Conservation (phyloP, 2,797 vertebrate species). For the Epinephelus awoara region DNA sequence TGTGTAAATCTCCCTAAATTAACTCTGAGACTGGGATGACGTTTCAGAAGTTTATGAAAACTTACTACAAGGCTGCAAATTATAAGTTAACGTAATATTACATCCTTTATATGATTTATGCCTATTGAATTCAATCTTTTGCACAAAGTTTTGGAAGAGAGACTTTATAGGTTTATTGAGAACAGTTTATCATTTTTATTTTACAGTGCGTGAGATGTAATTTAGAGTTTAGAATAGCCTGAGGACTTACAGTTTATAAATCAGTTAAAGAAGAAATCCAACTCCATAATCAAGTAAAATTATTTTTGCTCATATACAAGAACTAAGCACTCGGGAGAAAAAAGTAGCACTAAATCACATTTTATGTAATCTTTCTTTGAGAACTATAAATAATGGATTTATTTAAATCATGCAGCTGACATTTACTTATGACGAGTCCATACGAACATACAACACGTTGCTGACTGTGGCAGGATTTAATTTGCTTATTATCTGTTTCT, state of each 20-base stretch:
- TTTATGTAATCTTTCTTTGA: background rate
- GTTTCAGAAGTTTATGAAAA: background rate
- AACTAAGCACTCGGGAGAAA: background rate
- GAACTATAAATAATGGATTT: conserved; percentile 1
- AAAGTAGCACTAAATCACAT: background rate
- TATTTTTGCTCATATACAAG: background rate
- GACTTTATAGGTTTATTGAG: conserved; percentile 3
- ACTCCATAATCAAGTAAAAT: background rate
- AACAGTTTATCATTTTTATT: background rate
- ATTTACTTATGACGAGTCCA: conserved; percentile 1
- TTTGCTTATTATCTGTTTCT: conserved; percentile 11
- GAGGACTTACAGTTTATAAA: background rate
- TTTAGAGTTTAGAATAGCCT: conserved; percentile 24
- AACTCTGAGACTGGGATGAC: background rate
- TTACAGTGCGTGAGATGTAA: conserved; percentile 27
- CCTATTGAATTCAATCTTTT: conserved; percentile 6
- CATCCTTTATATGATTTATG: background rate
- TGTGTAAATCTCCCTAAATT: too few relatives aligned
- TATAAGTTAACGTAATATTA: conserved; percentile 3
- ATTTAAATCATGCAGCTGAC: background rate
- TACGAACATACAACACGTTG: background rate
- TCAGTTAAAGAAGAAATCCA: conserved; percentile 8
- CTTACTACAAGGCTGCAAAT: background rate
- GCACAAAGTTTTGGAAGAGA: background rate
- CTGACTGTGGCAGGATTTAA: conserved; percentile 10